phyloP scores from a whole-genome alignment of 2,797 vertebrate genomes.

The Ceryle rudis region DNA sequence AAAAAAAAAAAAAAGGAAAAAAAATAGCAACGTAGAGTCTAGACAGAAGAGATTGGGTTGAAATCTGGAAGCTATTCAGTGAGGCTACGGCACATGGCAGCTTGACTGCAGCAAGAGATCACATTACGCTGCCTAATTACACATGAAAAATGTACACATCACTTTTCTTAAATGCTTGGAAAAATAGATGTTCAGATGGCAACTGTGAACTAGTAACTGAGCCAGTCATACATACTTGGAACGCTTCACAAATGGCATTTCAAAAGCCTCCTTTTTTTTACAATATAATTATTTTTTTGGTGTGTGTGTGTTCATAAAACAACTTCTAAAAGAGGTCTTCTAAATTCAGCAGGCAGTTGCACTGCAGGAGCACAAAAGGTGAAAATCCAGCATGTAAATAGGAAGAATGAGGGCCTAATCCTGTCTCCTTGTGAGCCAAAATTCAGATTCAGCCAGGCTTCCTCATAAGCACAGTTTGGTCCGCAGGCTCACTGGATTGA shows the following conservation, averaged over 20 bases:
- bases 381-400: not conserved
- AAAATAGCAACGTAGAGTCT: slow-evolving; percentile 90
- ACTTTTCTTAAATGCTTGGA: slow-evolving; percentile 74
- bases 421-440: not conserved
- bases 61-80: slow-evolving; percentile 90
- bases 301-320: not conserved
- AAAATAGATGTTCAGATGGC: slow-evolving; percentile 78
- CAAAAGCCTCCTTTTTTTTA: not conserved
- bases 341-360: slow-evolving; percentile 40
- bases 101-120: slow-evolving; percentile 82
- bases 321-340: slow-evolving; percentile 37
- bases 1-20: slow-evolving; percentile 59
- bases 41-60: slow-evolving; percentile 89
- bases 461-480: not conserved
- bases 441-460: not conserved
- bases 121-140: slow-evolving; percentile 89
- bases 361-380: not conserved
- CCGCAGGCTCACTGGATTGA: not conserved
- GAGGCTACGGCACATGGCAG: slow-evolving; percentile 80
- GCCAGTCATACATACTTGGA: slow-evolving; percentile 30
- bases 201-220: slow-evolving; percentile 48
- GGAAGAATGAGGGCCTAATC: not conserved
- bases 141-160: slow-evolving; percentile 85
- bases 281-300: not conserved
- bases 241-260: slow-evolving; percentile 62